Conservation (phyloP, 2,113 vertebrate species). For the Colaptes auratus region DNA sequence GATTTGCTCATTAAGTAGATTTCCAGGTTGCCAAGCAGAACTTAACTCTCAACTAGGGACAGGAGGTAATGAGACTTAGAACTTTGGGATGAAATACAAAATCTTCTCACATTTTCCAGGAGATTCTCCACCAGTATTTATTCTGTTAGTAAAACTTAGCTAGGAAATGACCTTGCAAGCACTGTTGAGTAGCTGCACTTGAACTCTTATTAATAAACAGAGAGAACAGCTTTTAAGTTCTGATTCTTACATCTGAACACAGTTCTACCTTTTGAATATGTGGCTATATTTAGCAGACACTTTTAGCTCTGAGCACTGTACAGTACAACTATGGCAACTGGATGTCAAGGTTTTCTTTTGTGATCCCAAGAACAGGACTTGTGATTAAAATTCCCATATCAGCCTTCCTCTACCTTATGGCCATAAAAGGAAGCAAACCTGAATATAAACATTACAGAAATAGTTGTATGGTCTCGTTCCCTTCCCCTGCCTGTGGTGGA, state of each 20-base stretch:
- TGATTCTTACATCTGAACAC: background rate
- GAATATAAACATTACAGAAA: background rate
- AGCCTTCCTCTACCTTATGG: background rate
- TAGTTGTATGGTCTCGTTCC: background rate
- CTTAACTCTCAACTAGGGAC: background rate
- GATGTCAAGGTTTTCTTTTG: background rate
- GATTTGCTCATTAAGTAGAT: background rate
- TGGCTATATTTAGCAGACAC: background rate
- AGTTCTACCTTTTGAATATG: background rate
- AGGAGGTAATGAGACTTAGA: background rate
- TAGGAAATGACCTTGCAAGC: background rate
- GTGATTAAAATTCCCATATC: background rate
- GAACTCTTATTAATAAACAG: background rate
- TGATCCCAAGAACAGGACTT: background rate
- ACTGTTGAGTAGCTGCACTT: background rate
- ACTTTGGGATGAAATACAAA: background rate
- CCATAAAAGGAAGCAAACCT: background rate
- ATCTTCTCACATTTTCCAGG: background rate
- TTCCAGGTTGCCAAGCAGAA: background rate
- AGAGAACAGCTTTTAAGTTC: background rate
- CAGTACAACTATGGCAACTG: background rate
- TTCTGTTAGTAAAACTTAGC: background rate
- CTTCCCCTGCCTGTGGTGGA: background rate
- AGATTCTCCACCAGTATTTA: background rate
- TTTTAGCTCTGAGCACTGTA: background rate